Conservation (phyloP, 2,797 vertebrate species). For the Xiphophorus birchmanni region DNA sequence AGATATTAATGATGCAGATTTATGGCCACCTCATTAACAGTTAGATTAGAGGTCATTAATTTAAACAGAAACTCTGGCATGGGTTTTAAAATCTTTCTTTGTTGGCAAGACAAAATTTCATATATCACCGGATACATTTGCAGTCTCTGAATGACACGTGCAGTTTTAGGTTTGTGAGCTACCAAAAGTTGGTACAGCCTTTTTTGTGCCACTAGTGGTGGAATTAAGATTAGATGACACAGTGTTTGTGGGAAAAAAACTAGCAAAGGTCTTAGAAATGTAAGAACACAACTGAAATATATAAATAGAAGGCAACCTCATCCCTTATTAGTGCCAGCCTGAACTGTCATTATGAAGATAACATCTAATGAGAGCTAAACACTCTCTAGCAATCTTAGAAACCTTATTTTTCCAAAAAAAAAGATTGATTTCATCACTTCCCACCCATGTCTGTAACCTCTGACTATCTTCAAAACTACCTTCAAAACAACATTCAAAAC, state of each 20-base stretch:
- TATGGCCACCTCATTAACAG: background rate
- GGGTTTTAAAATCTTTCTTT: conserved; percentile 4
- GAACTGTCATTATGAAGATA: background rate
- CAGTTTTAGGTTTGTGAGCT: background rate
- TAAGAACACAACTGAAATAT: background rate
- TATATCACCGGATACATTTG: background rate
- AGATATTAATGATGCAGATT: conserved; percentile 19
- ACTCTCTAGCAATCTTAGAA: background rate
- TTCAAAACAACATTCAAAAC: background rate
- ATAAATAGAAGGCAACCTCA: background rate
- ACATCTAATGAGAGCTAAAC: background rate
- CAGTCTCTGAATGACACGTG: background rate
- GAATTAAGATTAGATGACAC: background rate
- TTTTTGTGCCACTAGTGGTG: background rate
- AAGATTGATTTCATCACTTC: too few species aligned
- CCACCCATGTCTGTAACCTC: too few species aligned
- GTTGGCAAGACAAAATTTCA: background rate
- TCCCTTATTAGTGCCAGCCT: background rate
- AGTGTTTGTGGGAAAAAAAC: background rate
- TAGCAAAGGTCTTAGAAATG: background rate
- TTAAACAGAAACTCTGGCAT: background rate
- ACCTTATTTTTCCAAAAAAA: background rate
- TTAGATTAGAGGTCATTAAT: background rate
- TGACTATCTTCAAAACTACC: too few species aligned
- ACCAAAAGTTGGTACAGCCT: background rate